These are phyloP conservation scores for Mayetiola destructor DNA, from an alignment of 2,888 invertebrate species.

Conservation along the genomic window DNA sequence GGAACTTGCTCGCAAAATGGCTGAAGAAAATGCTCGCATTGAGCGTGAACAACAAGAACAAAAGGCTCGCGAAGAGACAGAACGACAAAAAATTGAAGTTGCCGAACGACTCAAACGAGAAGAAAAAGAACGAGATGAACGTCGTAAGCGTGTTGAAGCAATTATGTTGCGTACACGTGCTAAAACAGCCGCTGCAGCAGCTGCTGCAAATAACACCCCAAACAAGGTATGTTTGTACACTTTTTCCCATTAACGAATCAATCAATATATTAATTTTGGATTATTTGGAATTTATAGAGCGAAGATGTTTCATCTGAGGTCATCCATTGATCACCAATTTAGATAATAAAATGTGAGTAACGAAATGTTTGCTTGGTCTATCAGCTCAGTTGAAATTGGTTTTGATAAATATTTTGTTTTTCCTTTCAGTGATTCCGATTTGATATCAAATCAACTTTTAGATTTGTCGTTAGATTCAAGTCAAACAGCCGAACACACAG, in stretches of 20 bases:
- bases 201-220: constrained; percentile 27
- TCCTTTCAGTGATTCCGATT: constrained; percentile 11
- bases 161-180: constrained; percentile 78
- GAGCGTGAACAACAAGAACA: constrained; percentile 64
- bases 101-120: constrained; percentile 70
- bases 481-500: constrained; percentile 26
- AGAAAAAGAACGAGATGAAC: constrained; percentile 73
- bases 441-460: constrained; percentile 30
- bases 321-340: constrained; percentile 32
- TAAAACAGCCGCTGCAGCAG: constrained; percentile 22
- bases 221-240: constrained; percentile 27
- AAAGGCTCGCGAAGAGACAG: constrained; percentile 73
- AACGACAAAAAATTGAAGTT: constrained; percentile 66
- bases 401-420: background rate
- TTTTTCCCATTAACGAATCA: too few relatives aligned
- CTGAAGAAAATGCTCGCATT: constrained; percentile 44
- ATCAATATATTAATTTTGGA: too few relatives aligned
- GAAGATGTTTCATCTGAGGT: too few relatives aligned
- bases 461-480: constrained; percentile 34
- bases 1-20: constrained; percentile 47
- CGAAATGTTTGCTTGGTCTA: background rate
- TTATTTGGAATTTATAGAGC: too few relatives aligned
- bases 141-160: constrained; percentile 81
- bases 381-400: background rate
- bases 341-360: constrained; percentile 31